phyloP scores from a whole-genome alignment of 2,113 vertebrate genomes.

The Sturnus vulgaris region DNA sequence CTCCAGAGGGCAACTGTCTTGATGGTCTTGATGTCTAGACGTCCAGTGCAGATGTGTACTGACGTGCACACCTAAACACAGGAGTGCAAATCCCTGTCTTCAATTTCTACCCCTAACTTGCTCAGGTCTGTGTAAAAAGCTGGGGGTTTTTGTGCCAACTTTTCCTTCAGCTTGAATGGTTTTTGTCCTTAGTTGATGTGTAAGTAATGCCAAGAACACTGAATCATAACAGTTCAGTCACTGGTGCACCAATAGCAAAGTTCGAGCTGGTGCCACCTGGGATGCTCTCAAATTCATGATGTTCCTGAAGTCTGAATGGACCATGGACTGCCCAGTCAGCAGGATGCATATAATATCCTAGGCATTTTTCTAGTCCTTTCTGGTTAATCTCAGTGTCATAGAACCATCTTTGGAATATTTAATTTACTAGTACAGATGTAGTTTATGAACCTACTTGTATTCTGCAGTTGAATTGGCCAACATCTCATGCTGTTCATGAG shows the following conservation, averaged over 20 bases:
- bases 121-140: neutral
- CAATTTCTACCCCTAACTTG: neutral
- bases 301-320: neutral
- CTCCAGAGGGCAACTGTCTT: neutral
- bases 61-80: neutral
- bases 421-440: neutral
- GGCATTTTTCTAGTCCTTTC: neutral
- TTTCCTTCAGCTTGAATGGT: neutral
- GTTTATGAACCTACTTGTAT: neutral
- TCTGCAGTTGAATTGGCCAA: neutral
- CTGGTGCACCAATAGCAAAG: neutral
- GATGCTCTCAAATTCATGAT: neutral
- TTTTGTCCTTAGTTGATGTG: neutral
- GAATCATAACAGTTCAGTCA: neutral
- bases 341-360: neutral
- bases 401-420: neutral
- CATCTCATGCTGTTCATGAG: neutral
- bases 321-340: neutral
- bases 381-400: neutral
- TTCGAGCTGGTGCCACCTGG: neutral
- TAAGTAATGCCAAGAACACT: neutral
- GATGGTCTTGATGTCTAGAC: neutral
- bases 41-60: neutral
- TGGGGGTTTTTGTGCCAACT: neutral
- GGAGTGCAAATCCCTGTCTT: accelerated